Conservation (phyloP, 2,888 invertebrate species). For the Stegana nigrithorax region DNA sequence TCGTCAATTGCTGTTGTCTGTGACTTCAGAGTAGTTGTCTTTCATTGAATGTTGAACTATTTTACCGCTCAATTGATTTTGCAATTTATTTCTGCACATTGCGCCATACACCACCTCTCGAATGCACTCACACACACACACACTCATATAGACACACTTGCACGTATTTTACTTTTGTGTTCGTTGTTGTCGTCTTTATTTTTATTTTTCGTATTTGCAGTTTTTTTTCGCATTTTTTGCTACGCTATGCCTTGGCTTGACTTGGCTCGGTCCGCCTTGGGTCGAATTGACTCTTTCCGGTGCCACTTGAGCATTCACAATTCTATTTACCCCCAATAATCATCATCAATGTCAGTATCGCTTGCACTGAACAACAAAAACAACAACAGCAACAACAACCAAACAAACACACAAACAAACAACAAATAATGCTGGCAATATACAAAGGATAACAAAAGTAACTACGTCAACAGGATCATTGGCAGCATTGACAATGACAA, state of each 20-base stretch:
- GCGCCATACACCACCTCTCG: constrained; percentile 32
- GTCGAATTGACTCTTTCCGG: constrained; percentile 24
- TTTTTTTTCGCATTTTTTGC: background rate
- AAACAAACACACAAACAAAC: constrained; percentile 16
- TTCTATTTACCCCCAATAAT: constrained; percentile 65
- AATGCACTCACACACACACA: constrained; percentile 22
- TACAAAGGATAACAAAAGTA: constrained; percentile 23
- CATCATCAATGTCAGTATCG: constrained; percentile 65
- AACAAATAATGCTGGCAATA: constrained; percentile 25
- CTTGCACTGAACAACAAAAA: constrained; percentile 51
- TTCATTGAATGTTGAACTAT: constrained; percentile 50
- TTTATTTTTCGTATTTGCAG: background rate
- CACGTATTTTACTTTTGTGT: constrained; percentile 23
- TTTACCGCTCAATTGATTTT: constrained; percentile 66
- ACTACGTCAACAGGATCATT: constrained; percentile 56
- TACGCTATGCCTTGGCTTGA: constrained; percentile 17
- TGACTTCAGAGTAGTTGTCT: constrained; percentile 28
- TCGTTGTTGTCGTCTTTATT: constrained; percentile 9
- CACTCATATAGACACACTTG: constrained; percentile 20
- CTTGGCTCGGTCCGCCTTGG: constrained; percentile 14
- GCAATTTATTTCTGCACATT: constrained; percentile 62
- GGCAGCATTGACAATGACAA: constrained; percentile 42
- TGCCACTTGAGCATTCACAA: constrained; percentile 48
- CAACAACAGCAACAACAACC: constrained; percentile 35
- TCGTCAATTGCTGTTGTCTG: background rate